A percentile compares a stretch with the other conserved stretches of the same genome.
phyloP scores from a whole-genome alignment of 2,113 vertebrate genomes.

The Tragelaphus buxtoni region DNA sequence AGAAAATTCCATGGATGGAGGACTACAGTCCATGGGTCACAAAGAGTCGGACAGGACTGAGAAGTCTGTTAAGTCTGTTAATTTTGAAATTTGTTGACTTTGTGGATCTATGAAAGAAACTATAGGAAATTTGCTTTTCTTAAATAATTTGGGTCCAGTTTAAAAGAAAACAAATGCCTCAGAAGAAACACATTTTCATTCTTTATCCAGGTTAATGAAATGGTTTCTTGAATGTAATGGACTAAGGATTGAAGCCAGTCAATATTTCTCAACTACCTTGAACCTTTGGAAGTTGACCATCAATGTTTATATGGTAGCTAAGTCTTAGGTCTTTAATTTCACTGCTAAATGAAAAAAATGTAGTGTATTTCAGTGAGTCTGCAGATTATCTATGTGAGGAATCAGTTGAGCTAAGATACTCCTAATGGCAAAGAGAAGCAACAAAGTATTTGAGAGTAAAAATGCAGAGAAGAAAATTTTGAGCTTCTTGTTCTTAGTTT shows the following conservation, averaged over 20 bases:
- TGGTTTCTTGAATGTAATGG: neutral
- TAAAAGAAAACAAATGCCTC: neutral
- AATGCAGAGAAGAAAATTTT: neutral
- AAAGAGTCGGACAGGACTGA: neutral
- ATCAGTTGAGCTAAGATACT: neutral
- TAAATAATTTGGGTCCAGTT: neutral
- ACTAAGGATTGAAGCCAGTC: neutral
- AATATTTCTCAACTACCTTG: neutral
- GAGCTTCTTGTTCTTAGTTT: neutral
- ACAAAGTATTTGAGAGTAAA: neutral
- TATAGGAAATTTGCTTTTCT: neutral
- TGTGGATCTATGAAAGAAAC: neutral
- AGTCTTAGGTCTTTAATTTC: constrained; percentile 43
- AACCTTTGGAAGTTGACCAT: constrained; percentile 10
- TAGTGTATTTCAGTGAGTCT: neutral
- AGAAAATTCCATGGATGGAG: neutral
- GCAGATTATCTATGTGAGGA: neutral
- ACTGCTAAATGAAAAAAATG: constrained; percentile 34
- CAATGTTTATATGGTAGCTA: neutral
- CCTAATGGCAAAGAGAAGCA: rapidly evolving
- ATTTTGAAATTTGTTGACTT: neutral
- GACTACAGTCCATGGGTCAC: neutral
- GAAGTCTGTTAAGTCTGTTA: neutral
- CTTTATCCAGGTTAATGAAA: neutral
- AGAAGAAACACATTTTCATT: neutral